Conservation (phyloP, 2,113 vertebrate genomes). For the Lathamus discolor region DNA sequence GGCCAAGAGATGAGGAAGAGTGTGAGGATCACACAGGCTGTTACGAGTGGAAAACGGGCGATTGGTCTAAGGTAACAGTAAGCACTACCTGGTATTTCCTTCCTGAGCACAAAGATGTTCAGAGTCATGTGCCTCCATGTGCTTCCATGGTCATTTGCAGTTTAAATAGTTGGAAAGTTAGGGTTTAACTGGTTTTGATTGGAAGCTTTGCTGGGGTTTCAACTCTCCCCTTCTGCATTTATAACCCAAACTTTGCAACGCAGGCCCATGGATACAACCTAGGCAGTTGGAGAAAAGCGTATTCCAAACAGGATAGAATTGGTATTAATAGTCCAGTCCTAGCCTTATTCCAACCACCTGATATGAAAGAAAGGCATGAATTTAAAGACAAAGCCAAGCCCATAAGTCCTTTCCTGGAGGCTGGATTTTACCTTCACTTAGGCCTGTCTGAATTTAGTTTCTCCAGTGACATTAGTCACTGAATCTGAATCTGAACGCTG, state of each 20-base stretch:
- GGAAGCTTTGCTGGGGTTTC: not conserved
- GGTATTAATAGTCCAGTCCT: not conserved
- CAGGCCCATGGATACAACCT: not conserved
- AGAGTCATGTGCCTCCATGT: accelerated
- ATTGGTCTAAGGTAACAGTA: slow-evolving; percentile 91
- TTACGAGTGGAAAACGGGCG: slow-evolving; percentile 94
- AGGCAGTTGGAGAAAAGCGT: not conserved
- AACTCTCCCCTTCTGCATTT: not conserved
- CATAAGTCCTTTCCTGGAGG: not conserved
- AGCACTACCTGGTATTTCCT: not conserved
- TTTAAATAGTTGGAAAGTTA: not conserved
- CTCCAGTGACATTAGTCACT: slow-evolving; percentile 14
- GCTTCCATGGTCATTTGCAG: not conserved
- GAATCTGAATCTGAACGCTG: not conserved
- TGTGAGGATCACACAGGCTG: slow-evolving; percentile 91
- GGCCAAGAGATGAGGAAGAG: slow-evolving; percentile 80
- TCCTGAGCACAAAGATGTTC: not conserved
- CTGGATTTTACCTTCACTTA: not conserved
- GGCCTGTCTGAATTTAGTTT: not conserved
- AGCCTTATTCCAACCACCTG: not conserved
- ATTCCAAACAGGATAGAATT: not conserved
- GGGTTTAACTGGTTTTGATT: not conserved
- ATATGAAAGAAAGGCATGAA: not conserved
- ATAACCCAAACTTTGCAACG: not conserved
- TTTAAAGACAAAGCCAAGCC: not conserved